Base-by-base conservation (phyloP, 2,797 vertebrate genomes). In the Anableps anableps region DNA sequence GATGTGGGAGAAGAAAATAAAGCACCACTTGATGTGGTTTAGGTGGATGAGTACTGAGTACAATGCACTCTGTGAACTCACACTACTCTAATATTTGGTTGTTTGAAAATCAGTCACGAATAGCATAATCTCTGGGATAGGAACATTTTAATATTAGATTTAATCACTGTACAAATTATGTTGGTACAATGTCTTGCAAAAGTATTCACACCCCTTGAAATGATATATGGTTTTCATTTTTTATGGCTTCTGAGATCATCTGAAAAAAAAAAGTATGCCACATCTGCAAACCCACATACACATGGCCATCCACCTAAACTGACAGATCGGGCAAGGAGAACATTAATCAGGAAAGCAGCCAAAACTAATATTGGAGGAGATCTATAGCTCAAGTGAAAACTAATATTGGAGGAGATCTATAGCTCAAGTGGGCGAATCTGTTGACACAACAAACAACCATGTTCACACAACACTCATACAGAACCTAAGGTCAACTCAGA, bases 21-120 rank as follows among this genome's bases (percentile, higher is more conserved):
- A 78, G 78, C 83, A 81, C 4, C 23, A 80, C 91, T 93, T 94
- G 92, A 95, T 94, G 95, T 94, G 94, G 94, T 91, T 89, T 66
- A 36, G 77, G 66, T n/a, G 41, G 78, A 83, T 85, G 73, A 75
- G 68, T 16, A 36, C 47, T 76, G 84, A 89, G 78, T 88, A 71
- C 68, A 75, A 19, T 85, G 87, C 73, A 93, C 93, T 75, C 82
- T 17, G 13, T 93, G 92, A 93, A 92, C 93, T 85, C 77, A 62
- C 51, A 21, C 77, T 26, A 5, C 71, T 81, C 60, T 72, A 60
- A 66, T 79, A 19, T 72, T 73, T 55, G 71, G 45, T 75, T 80
- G 64, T 81, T 80, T 74, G 10, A 72, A 72, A 80, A 77, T 16
- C 50, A 53, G 53, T 36, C 62, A 66, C 23, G 62, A 66, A 66